Evolutionary conservation across 2,113 vertebrate species (phyloP).

Genomic region (Piliocolobus tephrosceles): DNA sequence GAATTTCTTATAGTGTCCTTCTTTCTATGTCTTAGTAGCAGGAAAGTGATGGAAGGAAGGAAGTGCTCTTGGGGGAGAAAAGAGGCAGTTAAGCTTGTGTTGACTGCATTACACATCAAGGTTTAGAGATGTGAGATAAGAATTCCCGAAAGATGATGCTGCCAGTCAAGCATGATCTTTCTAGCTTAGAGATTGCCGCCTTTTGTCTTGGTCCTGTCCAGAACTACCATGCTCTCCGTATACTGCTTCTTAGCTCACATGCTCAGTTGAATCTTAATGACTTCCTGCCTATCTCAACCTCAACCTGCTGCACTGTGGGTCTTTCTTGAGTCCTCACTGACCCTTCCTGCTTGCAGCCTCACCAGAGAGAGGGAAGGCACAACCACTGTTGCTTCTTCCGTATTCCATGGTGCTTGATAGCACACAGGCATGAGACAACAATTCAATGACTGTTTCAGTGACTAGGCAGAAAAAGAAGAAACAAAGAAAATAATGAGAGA

Average conservation of each 20-base stretch:
- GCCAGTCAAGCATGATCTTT: background rate
- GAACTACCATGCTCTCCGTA: background rate
- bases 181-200: background rate
- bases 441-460: background rate
- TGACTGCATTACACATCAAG: background rate
- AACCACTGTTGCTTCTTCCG: background rate
- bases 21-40: background rate
- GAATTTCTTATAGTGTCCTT: background rate
- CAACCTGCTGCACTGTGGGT: background rate
- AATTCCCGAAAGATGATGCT: background rate
- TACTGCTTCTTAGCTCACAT: background rate
- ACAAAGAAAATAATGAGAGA: background rate
- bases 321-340: background rate
- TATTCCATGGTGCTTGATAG: background rate
- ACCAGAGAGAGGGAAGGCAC: background rate
- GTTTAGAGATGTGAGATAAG: background rate
- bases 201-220: rapidly evolving
- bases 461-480: background rate
- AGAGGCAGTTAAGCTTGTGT: background rate
- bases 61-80: too few relatives aligned
- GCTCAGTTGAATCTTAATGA: background rate
- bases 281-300: background rate
- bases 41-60: background rate
- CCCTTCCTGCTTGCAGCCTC: background rate
- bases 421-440: background rate